A percentile compares a stretch with the other conserved stretches of the same genome.
Evolutionary conservation across 2,888 invertebrate species (phyloP).

Genomic region (Drosophila stalkeri): DNA sequence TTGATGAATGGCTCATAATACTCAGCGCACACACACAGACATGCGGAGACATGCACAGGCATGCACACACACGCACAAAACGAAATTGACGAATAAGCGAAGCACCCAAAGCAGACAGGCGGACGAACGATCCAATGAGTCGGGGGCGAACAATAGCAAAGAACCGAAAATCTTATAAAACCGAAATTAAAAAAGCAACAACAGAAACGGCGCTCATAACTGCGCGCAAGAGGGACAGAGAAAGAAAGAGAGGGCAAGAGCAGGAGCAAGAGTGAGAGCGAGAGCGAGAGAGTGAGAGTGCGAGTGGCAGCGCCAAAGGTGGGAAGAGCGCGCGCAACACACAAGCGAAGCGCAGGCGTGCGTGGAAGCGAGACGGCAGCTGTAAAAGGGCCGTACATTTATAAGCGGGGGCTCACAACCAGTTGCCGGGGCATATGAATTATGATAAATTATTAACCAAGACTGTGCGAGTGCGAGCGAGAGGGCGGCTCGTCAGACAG

Average conservation of each 20-base stretch:
- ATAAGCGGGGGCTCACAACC: conserved; percentile 54
- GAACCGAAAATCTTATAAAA: conserved; percentile 78
- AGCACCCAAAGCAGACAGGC: conserved; percentile 64
- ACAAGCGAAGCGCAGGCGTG: conserved; percentile 51
- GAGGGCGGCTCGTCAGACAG: conserved; percentile 23
- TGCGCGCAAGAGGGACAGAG: conserved; percentile 56
- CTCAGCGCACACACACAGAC: conserved; percentile 45
- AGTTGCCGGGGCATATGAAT: conserved; percentile 81
- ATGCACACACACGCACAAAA: conserved; percentile 32
- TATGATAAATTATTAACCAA: conserved; percentile 83
- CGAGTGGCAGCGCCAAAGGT: conserved; percentile 18
- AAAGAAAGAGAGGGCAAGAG: conserved; percentile 30
- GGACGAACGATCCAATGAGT: conserved; percentile 17
- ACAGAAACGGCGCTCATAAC: conserved; percentile 65
- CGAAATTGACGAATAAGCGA: conserved; percentile 77
- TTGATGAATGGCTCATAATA: conserved; percentile 83
- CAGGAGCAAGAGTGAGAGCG: conserved; percentile 12
- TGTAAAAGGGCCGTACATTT: conserved; percentile 52
- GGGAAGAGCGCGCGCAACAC: conserved; percentile 51
- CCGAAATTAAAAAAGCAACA: conserved; percentile 78
- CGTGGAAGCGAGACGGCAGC: conserved; percentile 66
- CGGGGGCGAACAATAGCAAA: conserved; percentile 59
- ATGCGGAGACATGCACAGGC: conserved; percentile 1
- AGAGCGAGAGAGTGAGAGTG: conserved; percentile 34
- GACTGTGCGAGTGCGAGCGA: conserved; percentile 54